A percentile compares a stretch with the other conserved stretches of the same genome.
Conservation (phyloP, 2,113 vertebrate species). For the Irena cyanogastra region DNA sequence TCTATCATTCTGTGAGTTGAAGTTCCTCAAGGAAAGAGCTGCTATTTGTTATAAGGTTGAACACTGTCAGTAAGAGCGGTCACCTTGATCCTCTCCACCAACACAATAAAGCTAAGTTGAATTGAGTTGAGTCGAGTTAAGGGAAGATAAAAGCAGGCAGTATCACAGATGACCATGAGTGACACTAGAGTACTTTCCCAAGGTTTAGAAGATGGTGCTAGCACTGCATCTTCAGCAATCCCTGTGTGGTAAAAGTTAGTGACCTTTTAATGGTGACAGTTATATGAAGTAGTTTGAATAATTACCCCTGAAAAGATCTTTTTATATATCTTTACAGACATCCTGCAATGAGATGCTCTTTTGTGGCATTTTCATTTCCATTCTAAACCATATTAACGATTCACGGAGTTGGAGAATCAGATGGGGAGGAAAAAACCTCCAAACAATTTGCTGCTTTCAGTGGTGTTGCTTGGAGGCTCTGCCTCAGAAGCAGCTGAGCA, state of each 20-base stretch:
- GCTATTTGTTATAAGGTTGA: not conserved
- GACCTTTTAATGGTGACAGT: slow-evolving; percentile 68
- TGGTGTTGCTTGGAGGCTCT: not conserved
- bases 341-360: slow-evolving; percentile 58
- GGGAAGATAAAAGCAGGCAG: not conserved
- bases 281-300: slow-evolving; percentile 59
- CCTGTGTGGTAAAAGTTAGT: slow-evolving; percentile 38
- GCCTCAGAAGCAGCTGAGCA: not conserved
- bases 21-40: not conserved
- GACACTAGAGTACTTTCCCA: not conserved
- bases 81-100: not conserved
- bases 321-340: slow-evolving; percentile 63
- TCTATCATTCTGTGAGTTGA: not conserved
- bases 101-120: not conserved
- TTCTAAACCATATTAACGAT: slow-evolving; percentile 61
- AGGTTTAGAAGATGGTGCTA: not conserved
- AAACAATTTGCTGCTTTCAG: slow-evolving; percentile 25
- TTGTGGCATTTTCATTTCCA: slow-evolving; percentile 64
- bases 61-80: not conserved
- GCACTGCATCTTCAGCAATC: not conserved
- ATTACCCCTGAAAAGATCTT: slow-evolving; percentile 59
- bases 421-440: not conserved
- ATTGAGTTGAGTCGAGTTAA: not conserved
- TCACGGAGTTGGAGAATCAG: slow-evolving; percentile 27
- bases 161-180: not conserved